Evolutionary conservation across 2,888 invertebrate species (phyloP), one percentile per base, ranked within the genome.

Genomic region (Hetaerina titia): DNA sequence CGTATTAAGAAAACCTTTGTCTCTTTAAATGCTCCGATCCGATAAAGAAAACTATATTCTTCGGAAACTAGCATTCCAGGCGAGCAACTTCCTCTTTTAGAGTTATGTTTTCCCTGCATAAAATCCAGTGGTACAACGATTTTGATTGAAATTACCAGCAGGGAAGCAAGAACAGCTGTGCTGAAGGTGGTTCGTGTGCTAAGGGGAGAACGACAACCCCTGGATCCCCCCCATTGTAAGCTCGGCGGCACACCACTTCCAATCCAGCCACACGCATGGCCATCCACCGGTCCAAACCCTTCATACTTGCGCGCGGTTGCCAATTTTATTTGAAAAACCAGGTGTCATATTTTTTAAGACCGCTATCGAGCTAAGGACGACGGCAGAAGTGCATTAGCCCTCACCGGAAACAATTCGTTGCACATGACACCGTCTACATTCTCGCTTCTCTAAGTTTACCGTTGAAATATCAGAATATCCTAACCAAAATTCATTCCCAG

Each of bases 291-390:
- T 92, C 69, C 69, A 56, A 89, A 89, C 89, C 89, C 57, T 58
- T 58, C 92, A n/a, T 64, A 45, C 92, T 60, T 31, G 45, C n/a
- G 92, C 92, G 92, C 92, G 17, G 92, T 92, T 92, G 92, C 92
- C 92, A 92, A 92, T 74, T 92, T 74, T 92, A 69, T 13, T 13
- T 22, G 69, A 69, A 31, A 69, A 92, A 92, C 92, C 92, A 92
- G 92, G 92, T 92, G 92, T 92, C 69, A 92, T 69, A 92, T 92
- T 92, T 92, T 89, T 92, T 92, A 92, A 92, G 69, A 45, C 19
- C 45, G 31, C 17, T 22, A 6, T 11, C 22, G 81, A 81, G 81
- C 81, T 81, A 31, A 25, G 74, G 74, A 81, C 25, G 74, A 31
- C 81, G 81, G 81, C 15, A 22, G 31, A 81, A 22, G 31, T 81